Conservation (phyloP, 2,113 vertebrate species). For the Callospermophilus lateralis region DNA sequence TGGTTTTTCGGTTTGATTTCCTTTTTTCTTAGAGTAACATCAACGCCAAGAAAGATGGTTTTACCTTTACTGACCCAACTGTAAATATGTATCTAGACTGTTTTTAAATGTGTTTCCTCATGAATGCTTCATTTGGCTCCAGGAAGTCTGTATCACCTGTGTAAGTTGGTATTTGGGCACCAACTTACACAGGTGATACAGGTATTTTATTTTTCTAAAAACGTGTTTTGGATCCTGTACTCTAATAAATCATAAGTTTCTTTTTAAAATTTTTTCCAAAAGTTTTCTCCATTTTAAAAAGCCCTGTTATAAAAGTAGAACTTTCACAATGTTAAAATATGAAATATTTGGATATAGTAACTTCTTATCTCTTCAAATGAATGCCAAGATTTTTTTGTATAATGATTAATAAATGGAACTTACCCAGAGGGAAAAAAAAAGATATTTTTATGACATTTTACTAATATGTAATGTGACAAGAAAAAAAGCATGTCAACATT, state of each 20-base stretch:
- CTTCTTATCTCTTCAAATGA: conserved; percentile 72
- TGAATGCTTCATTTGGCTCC: conserved; percentile 70
- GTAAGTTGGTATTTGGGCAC: conserved; percentile 81
- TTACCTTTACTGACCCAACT: conserved; percentile 58
- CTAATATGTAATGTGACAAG: neutral
- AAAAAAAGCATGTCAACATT: neutral
- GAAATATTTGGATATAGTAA: conserved; percentile 74
- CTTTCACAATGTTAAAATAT: conserved; percentile 75
- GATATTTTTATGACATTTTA: neutral
- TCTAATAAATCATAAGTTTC: conserved; percentile 84
- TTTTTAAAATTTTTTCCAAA: conserved; percentile 80
- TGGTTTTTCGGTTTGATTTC: conserved; percentile 55
- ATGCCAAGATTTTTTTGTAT: conserved; percentile 76
- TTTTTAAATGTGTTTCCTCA: conserved; percentile 76
- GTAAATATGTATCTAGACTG: conserved; percentile 79
- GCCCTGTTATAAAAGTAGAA: conserved; percentile 73
- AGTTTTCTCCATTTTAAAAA: conserved; percentile 79
- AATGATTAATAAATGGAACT: conserved; percentile 74
- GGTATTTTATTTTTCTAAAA: conserved; percentile 85
- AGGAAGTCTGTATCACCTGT: conserved; percentile 69
- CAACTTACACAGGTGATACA: too few species aligned
- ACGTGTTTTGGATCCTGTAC: conserved; percentile 83
- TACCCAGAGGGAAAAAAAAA: too few species aligned
- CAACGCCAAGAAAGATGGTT: conserved; percentile 57
- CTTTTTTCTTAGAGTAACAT: conserved; percentile 48